Evolutionary conservation across 2,113 vertebrate genomes (phyloP).

Genomic region (Phrynocephalus versicolor): DNA sequence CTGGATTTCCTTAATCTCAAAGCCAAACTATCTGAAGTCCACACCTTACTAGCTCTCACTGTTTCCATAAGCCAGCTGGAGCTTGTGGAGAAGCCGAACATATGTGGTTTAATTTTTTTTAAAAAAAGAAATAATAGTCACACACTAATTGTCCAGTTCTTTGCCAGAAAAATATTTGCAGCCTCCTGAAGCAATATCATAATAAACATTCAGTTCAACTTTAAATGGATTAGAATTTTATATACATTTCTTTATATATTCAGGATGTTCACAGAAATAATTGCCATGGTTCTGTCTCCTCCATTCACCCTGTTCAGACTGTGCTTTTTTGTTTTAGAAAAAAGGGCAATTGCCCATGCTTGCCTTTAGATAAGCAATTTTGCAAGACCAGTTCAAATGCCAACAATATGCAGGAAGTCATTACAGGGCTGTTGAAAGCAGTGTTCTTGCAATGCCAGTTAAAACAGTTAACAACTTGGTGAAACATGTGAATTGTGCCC

Average conservation of each 20-base stretch:
- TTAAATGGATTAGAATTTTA: not conserved
- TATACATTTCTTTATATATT: not conserved
- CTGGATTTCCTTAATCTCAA: too few species aligned
- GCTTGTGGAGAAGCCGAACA: not conserved
- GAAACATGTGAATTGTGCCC: not conserved
- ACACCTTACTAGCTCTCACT: too few species aligned
- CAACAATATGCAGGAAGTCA: slow-evolving; percentile 1
- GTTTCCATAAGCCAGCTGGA: not conserved
- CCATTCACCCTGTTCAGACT: not conserved
- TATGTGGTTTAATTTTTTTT: not conserved
- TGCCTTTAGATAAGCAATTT: not conserved
- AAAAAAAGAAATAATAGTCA: not conserved
- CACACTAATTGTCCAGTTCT: not conserved
- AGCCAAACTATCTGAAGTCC: too few species aligned
- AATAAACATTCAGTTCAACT: not conserved
- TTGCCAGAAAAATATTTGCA: not conserved
- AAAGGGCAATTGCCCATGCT: not conserved
- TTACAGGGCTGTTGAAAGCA: slow-evolving; percentile 26
- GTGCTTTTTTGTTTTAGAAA: not conserved
- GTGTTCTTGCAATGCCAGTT: not conserved
- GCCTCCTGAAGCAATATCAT: not conserved
- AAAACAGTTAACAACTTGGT: not conserved
- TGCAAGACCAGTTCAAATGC: not conserved
- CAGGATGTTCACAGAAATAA: not conserved
- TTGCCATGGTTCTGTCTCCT: not conserved